These are phyloP conservation scores for Tuberolachnus salignus DNA, from an alignment of 2,888 invertebrate species.

Conservation along the genomic window DNA sequence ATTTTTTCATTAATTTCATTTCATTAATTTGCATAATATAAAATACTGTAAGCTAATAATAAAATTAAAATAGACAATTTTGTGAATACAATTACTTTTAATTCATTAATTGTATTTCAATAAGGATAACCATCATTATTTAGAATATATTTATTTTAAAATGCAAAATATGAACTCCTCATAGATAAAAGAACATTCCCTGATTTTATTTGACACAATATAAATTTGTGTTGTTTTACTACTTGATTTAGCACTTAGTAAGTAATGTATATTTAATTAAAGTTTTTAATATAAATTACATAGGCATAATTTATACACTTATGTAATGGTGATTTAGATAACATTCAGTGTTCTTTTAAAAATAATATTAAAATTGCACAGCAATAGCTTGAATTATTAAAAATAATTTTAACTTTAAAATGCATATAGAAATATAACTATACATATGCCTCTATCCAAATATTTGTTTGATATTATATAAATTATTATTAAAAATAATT, in stretches of 20 bases:
- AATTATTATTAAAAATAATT: neutral
- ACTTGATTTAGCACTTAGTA: slow-evolving; percentile 5
- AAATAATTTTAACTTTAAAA: neutral
- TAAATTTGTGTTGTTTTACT: slow-evolving; percentile 1
- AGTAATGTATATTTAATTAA: neutral
- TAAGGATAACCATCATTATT: no score
- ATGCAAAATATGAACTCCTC: slow-evolving; percentile 18
- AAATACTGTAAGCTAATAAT: neutral
- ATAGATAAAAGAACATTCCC: slow-evolving; percentile 2
- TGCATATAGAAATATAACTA: neutral
- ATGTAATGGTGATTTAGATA: neutral
- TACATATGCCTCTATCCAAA: neutral
- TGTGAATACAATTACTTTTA: no score
- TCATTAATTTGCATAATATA: no score
- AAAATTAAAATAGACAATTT: neutral
- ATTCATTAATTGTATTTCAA: no score
- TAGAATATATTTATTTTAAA: neutral
- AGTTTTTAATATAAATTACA: neutral
- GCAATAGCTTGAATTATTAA: slow-evolving; percentile 2
- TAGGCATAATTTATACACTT: neutral
- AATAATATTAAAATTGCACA: neutral
- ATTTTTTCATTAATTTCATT: no score
- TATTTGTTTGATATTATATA: neutral
- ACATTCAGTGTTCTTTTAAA: neutral
- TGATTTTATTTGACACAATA: neutral